These are phyloP conservation scores for Dryobota labecula DNA, from an alignment of 2,888 invertebrate genomes.

Conservation along the genomic window DNA sequence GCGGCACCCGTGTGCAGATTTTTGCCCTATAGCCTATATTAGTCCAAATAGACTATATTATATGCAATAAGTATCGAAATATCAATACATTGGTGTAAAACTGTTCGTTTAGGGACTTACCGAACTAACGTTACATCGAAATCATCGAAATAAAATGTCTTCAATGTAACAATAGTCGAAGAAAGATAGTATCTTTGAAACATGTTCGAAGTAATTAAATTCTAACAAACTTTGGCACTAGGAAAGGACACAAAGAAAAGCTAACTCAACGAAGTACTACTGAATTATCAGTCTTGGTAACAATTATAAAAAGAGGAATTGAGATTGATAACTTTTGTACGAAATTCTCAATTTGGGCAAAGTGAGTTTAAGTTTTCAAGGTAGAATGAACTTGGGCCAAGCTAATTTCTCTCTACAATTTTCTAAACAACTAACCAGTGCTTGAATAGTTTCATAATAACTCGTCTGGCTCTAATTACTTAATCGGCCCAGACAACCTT, in stretches of 20 bases:
- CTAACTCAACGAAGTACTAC: not conserved
- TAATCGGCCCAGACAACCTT: constrained; percentile 14
- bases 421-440: constrained; percentile 39
- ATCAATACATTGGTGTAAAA: not conserved
- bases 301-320: constrained; percentile 7
- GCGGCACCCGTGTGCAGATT: too few relatives aligned
- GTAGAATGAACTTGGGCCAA: constrained; percentile 5
- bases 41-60: not conserved
- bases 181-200: not conserved
- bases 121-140: not conserved
- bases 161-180: not conserved
- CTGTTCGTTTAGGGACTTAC: too few relatives aligned
- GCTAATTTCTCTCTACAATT: constrained; percentile 31
- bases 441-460: constrained; percentile 45
- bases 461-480: constrained; percentile 43
- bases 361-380: constrained; percentile 38
- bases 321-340: constrained; percentile 28
- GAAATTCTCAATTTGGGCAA: constrained; percentile 21
- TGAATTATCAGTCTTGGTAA: not conserved
- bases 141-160: not conserved
- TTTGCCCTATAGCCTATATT: too few relatives aligned
- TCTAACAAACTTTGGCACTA: not conserved
- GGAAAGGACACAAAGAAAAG: not conserved
- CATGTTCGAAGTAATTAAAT: not conserved
- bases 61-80: not conserved